A percentile compares a stretch with the other conserved stretches of the same genome.
Conservation (phyloP, 1,140 invertebrate genomes). For the Cephus cinctus region DNA sequence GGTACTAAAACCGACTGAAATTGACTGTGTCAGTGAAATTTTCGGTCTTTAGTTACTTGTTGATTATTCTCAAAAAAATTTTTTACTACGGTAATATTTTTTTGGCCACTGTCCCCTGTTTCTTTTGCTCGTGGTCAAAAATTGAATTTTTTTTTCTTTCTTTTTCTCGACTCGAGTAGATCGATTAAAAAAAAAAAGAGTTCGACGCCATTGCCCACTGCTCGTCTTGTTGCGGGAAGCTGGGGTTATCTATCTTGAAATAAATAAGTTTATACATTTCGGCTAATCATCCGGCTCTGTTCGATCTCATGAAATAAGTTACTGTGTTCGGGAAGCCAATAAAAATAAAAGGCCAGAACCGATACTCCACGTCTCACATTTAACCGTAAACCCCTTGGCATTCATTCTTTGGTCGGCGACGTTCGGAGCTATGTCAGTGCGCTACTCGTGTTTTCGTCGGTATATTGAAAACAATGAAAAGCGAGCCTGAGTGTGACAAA, state of each 20-base stretch:
- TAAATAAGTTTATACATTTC: constrained; percentile 50
- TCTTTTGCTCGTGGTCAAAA: neutral
- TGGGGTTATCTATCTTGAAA: constrained; percentile 47
- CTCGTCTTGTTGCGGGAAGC: constrained; percentile 30
- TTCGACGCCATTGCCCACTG: constrained; percentile 30
- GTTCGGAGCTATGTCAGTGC: no score
- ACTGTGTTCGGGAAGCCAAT: constrained; percentile 39
- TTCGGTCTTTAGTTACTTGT: no score
- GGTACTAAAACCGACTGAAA: no score
- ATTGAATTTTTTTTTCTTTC: constrained; percentile 1
- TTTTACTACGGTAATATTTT: no score
- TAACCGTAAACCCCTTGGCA: constrained; percentile 10
- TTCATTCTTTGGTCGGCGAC: constrained; percentile 29
- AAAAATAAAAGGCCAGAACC: constrained; percentile 30
- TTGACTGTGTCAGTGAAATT: no score
- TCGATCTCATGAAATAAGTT: constrained; percentile 47
- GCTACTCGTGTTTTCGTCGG: no score
- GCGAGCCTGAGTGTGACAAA: no score
- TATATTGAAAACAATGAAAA: no score
- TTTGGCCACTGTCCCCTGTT: no score
- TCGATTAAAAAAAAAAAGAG: constrained; percentile 22
- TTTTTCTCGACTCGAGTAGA: no score
- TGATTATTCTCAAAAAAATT: no score
- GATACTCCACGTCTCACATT: no score
- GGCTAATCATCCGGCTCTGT: constrained; percentile 44